These are phyloP conservation scores for Ifrita kowaldi DNA, from an alignment of 2,113 vertebrate genomes.

Conservation along the genomic window DNA sequence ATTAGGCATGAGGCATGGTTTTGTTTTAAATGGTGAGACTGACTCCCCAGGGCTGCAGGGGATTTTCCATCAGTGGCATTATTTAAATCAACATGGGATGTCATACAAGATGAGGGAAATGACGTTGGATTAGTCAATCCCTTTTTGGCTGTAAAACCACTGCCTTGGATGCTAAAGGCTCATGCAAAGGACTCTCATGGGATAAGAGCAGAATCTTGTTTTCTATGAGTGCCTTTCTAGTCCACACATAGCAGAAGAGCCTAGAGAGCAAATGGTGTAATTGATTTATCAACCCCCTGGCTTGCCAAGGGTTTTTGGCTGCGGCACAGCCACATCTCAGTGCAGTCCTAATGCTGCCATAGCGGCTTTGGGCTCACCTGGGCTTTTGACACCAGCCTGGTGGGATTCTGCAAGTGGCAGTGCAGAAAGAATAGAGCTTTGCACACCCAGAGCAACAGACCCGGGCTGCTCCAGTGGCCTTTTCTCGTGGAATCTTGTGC, in stretches of 20 bases:
- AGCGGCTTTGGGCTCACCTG: background rate
- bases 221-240: background rate
- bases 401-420: rapidly evolving
- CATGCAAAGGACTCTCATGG: background rate
- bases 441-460: background rate
- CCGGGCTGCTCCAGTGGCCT: background rate
- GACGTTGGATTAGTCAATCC: background rate
- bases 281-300: background rate
- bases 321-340: background rate
- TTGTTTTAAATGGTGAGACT: background rate
- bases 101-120: background rate
- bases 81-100: background rate
- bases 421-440: background rate
- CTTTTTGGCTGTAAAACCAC: background rate
- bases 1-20: background rate
- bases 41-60: background rate
- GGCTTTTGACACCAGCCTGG: background rate
- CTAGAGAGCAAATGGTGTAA: background rate
- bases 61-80: background rate
- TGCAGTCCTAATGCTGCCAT: rapidly evolving
- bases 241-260: background rate
- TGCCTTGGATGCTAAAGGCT: background rate
- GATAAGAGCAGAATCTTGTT: background rate
- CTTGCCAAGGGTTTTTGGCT: background rate
- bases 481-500: background rate